Conservation (phyloP, 2,797 vertebrate species). For the Melanotaenia trifasciata region DNA sequence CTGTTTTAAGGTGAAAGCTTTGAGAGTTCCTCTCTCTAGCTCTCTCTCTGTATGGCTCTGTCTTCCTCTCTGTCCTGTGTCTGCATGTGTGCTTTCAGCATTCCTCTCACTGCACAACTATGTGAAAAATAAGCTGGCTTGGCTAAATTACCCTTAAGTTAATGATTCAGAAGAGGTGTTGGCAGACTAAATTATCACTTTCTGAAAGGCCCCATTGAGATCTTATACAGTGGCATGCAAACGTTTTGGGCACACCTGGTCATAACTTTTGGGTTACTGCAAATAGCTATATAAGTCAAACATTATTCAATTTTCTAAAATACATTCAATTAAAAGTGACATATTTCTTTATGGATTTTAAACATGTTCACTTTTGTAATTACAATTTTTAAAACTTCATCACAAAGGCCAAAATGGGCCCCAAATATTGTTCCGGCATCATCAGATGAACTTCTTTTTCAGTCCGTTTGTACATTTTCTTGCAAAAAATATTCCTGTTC, state of each 20-base stretch:
- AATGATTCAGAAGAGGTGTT: constrained; percentile 75
- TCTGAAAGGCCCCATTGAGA: constrained; percentile 74
- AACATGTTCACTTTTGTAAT: neutral
- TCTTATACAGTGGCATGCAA: constrained; percentile 14
- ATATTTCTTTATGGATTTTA: neutral
- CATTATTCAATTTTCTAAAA: neutral
- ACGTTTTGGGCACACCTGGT: neutral
- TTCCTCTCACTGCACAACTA: constrained; percentile 51
- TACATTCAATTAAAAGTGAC: neutral
- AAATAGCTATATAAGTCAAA: neutral
- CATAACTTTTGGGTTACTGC: constrained; percentile 1
- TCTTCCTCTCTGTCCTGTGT: constrained; percentile 18
- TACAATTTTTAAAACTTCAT: neutral
- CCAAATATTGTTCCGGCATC: neutral
- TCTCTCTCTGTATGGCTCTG: constrained; percentile 25
- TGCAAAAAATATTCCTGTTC: too few species aligned
- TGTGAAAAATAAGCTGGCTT: constrained; percentile 47
- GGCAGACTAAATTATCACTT: constrained; percentile 72
- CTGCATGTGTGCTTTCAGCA: constrained; percentile 41
- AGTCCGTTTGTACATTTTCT: too few species aligned
- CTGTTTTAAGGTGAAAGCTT: constrained; percentile 76
- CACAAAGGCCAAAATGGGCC: neutral
- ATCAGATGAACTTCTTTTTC: neutral
- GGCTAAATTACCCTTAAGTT: constrained; percentile 63
- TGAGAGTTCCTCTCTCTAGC: constrained; percentile 37